Evolutionary conservation across 2,888 invertebrate genomes (phyloP).

Genomic region (Mechanitis messenoides): DNA sequence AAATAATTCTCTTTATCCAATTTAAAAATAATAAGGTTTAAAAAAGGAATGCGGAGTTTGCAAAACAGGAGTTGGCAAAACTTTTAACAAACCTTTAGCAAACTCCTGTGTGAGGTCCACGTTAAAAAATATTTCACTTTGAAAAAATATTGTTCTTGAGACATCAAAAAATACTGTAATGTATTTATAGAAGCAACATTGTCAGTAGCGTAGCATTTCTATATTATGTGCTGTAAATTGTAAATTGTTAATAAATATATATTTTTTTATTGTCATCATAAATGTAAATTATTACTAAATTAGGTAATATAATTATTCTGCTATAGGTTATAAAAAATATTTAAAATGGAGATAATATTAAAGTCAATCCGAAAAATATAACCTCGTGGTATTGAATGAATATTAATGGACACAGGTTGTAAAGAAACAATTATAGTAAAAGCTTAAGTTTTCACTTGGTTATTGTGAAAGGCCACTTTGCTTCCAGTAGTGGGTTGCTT

Average conservation of each 20-base stretch:
- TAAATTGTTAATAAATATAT: too few species aligned
- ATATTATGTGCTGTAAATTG: too few species aligned
- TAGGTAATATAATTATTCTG: too few species aligned
- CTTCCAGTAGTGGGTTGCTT: conserved; percentile 49
- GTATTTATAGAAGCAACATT: too few species aligned
- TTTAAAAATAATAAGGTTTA: conserved; percentile 21
- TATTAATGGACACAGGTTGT: conserved; percentile 18
- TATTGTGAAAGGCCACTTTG: conserved; percentile 63
- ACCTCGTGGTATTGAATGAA: background rate
- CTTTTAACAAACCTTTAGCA: background rate
- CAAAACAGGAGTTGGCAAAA: conserved; percentile 6
- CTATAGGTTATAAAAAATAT: background rate
- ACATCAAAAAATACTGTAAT: too few species aligned
- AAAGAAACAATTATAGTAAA: conserved; percentile 38
- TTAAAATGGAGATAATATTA: background rate
- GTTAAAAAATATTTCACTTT: too few species aligned
- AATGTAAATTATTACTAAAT: too few species aligned
- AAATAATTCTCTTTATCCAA: conserved; percentile 42
- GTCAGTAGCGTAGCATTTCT: too few species aligned
- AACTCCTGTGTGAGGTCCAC: too few species aligned
- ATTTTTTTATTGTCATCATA: too few species aligned
- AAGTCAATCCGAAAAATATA: background rate
- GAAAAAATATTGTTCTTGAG: too few species aligned
- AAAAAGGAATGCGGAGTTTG: conserved; percentile 6
- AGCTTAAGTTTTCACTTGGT: conserved; percentile 56